Conservation (phyloP, 2,113 vertebrate genomes). For the Ammodramus savannarum region DNA sequence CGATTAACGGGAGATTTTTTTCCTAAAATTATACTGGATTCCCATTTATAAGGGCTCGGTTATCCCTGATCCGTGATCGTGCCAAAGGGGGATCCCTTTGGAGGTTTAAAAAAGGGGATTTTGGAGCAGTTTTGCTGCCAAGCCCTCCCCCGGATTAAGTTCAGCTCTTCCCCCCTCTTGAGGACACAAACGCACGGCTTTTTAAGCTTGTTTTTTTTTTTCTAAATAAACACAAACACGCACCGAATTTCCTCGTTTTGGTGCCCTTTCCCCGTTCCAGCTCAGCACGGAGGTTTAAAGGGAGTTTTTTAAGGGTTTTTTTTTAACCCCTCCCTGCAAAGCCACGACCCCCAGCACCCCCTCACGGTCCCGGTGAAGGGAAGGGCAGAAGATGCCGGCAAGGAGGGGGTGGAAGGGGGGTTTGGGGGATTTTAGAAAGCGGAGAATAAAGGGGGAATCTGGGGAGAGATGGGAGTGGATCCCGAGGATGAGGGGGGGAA, state of each 20-base stretch:
- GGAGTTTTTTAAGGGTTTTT: background rate
- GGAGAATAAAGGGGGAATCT: background rate
- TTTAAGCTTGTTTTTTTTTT: background rate
- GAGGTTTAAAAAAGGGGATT: background rate
- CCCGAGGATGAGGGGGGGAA: background rate
- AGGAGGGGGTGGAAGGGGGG: background rate
- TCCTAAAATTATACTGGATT: background rate
- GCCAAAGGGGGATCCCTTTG: fast-evolving
- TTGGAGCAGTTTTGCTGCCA: background rate
- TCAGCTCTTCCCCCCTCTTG: background rate
- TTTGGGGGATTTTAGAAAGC: background rate
- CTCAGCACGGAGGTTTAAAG: background rate
- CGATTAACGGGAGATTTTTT: background rate
- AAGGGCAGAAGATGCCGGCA: background rate
- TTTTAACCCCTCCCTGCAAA: background rate
- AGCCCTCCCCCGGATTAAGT: background rate
- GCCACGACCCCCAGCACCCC: background rate
- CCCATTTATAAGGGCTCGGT: fast-evolving
- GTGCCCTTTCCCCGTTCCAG: too few species aligned
- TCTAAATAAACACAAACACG: background rate
- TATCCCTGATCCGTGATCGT: background rate
- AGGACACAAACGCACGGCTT: background rate
- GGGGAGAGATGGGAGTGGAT: background rate
- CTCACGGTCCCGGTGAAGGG: background rate
- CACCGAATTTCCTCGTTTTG: background rate